Evolutionary conservation across 2,113 vertebrate species (phyloP), one percentile per base, ranked within the genome.

Genomic region (Upupa epops): DNA sequence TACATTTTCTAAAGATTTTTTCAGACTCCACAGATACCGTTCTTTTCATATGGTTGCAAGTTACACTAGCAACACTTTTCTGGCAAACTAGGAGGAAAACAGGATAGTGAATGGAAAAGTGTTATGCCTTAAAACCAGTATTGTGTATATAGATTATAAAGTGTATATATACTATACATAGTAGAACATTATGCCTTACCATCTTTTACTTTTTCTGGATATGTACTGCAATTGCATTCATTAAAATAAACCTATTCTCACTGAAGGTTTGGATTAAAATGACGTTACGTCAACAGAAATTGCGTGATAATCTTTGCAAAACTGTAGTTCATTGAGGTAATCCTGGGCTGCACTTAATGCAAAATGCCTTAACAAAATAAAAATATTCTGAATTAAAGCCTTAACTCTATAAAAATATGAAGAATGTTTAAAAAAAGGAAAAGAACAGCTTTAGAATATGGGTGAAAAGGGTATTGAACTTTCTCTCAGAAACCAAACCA

Each of bases 401-500:
- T 76, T 29, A 32, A 11, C 12, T 48, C 5, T 48, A 51, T 60
- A 42, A 22, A 60, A 11, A 61, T 77, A 56, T 2, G 2, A 34
- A 51, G 10, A 2, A n/a, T 48, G 4, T 13, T 36, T 64, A 55
- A 9, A 37, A 28, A 61, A 25, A 21, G 6, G 1, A n/a, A 11
- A 21, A 7, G 1, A n/a, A 11, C 3, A 40, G 3, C 7, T 83
- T 56, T 69, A 60, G 10, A 52, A 31, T 66, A 52, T 15, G 12
- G 8, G 11, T 64, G 2, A 92, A 56, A 1, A 42, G 0, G 7
- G 29, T 19, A 2, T 5, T 20, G 16, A 60, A 31, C 19, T 42
- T 61, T 5, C 26, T 52, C 88, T 69, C 19, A 37, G 49, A 70
- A 74, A 19, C 0, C 2, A 52, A 69, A 22, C 2, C 2, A 11